Evolutionary conservation across 2,888 invertebrate genomes (phyloP).

Genomic region (Enchytraeus crypticus): DNA sequence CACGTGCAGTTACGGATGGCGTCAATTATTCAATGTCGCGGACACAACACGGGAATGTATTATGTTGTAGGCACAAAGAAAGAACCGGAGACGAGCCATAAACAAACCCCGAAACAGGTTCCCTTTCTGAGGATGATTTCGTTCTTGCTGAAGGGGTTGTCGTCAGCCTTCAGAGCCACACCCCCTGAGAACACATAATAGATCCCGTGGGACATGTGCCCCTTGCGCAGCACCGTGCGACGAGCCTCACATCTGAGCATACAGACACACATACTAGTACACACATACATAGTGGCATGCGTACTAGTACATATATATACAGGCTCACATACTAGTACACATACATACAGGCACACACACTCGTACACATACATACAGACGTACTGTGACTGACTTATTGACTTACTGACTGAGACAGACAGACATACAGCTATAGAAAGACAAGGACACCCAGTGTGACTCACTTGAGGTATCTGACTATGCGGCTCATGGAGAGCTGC

Average conservation of each 20-base stretch:
- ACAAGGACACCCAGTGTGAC: no score
- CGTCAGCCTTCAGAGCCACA: constrained; percentile 23
- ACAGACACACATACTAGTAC: no score
- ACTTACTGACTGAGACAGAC: no score
- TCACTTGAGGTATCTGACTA: constrained; percentile 27
- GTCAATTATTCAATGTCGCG: no score
- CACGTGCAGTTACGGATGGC: no score
- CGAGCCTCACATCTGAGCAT: constrained; percentile 25
- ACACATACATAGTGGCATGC: no score
- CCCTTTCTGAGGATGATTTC: constrained; percentile 21
- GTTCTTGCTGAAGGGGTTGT: constrained; percentile 18
- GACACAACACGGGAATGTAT: no score
- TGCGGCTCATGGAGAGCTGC: constrained; percentile 24
- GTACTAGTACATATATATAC: not conserved
- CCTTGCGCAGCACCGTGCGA: constrained; percentile 27
- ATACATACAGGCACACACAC: not conserved
- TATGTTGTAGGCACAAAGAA: no score
- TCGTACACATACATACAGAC: not conserved
- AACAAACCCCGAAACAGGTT: constrained; percentile 27
- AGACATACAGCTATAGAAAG: no score
- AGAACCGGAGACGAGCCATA: not conserved
- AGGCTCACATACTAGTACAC: not conserved
- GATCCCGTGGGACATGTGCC: constrained; percentile 28
- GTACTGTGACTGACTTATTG: no score
- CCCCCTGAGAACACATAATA: constrained; percentile 29